These are phyloP conservation scores for Cheilosia soror DNA, from an alignment of 2,888 invertebrate genomes.

Conservation along the genomic window DNA sequence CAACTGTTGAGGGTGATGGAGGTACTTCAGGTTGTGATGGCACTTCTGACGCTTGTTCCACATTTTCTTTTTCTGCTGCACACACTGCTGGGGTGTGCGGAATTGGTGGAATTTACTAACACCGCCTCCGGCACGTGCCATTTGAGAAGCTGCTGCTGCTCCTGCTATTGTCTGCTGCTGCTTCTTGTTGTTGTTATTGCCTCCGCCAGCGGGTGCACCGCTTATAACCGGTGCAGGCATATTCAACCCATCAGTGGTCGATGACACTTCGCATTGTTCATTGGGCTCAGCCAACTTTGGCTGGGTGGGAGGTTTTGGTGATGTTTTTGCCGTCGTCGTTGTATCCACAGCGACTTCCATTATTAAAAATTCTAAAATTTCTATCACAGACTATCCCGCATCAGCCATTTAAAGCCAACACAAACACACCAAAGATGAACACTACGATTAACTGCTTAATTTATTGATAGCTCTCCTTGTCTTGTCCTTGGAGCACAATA, in stretches of 20 bases:
- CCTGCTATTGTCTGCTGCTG: conserved; percentile 39
- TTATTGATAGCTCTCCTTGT: conserved; percentile 47
- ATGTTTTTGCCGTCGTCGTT: conserved; percentile 12
- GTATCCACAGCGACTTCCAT: conserved; percentile 59
- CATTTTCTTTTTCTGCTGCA: conserved; percentile 80
- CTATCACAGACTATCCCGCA: conserved; percentile 64
- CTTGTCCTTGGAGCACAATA: conserved; percentile 15
- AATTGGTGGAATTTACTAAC: conserved; percentile 79
- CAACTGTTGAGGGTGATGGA: conserved; percentile 72
- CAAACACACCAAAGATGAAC: conserved; percentile 9
- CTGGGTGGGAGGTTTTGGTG: neutral
- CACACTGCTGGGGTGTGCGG: conserved; percentile 82
- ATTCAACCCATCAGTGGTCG: conserved; percentile 53
- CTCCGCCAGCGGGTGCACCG: conserved; percentile 23
- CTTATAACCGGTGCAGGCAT: conserved; percentile 36
- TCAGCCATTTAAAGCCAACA: conserved; percentile 66
- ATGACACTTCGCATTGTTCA: conserved; percentile 68
- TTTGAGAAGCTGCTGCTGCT: conserved; percentile 29
- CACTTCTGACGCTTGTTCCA: conserved; percentile 82
- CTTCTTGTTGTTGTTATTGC: conserved; percentile 55
- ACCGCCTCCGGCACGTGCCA: conserved; percentile 52
- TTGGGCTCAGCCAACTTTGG: conserved; percentile 21
- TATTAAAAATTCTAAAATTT: conserved; percentile 16
- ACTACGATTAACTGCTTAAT: conserved; percentile 4
- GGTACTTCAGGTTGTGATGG: conserved; percentile 77